Evolutionary conservation across 2,113 vertebrate genomes (phyloP), one percentile per base, ranked within the genome.

Genomic region (Electrona antarctica): DNA sequence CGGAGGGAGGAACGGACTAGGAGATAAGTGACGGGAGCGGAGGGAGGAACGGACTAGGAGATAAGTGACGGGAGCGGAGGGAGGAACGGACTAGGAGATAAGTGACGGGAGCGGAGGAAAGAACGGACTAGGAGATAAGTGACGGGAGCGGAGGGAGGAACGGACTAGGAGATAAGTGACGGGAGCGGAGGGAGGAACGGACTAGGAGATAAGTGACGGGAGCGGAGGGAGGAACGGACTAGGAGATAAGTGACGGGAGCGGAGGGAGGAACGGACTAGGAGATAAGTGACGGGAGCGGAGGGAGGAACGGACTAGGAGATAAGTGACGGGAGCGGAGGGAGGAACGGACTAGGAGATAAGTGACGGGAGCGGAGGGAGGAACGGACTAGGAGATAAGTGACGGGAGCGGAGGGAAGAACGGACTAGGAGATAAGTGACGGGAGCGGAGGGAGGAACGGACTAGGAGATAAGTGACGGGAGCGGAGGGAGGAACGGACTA

Each of bases 91-190:
- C 64, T 33, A 60, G 70, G 63, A 67, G 11, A 52, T 60, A 50
- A 41, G 48, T 14, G 90, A 88, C 83, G 81, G 82, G 67, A 60
- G 59, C 71, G 79, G 71, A 80, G 78, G 78, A 59, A 71, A 65
- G 69, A 75, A 69, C 80, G 69, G 69, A 69, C 64, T 33, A 60
- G 70, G 63, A 67, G 11, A 52, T 60, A 50, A 41, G 48, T 14
- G 90, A 88, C 83, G 81, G 82, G 67, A 60, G 59, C 71, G 79
- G 71, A 80, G 78, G 78, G 60, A 71, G 65, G 69, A 75, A 69
- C 80, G 69, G 69, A 69, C 64, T 33, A 60, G 70, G 63, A 67
- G 11, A 52, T 60, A 50, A 41, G 48, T 14, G 90, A 88, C 83
- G 81, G 82, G 67, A 60, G 59, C 71, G 79, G 71, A 80, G 78